Percentiles rank a stretch among this genome's conserved stretches.
phyloP scores from a whole-genome alignment of 2,888 invertebrate species.

The Mimumesa dahlbomi region DNA sequence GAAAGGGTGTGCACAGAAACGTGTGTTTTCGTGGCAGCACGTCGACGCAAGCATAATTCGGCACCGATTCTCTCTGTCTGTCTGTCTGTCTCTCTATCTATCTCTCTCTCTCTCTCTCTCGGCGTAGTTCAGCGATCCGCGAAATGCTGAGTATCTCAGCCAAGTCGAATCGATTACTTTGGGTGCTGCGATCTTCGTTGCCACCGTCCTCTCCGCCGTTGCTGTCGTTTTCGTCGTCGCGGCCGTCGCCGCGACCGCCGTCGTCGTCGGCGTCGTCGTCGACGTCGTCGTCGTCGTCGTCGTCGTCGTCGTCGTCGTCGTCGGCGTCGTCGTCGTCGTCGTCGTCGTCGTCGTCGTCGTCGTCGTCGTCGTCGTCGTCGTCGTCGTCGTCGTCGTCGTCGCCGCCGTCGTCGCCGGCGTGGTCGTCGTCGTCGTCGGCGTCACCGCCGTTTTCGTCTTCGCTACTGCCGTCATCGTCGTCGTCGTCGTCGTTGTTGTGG shows the following conservation, averaged over 20 bases:
- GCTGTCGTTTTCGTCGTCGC: slow-evolving; percentile 38
- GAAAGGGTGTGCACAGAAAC: no score
- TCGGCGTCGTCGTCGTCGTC: slow-evolving; percentile 28
- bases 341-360: slow-evolving; percentile 23
- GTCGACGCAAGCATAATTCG: no score
- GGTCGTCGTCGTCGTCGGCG: slow-evolving; percentile 33
- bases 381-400: slow-evolving; percentile 24
- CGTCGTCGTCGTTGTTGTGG: slow-evolving; percentile 21
- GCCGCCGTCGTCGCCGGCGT: slow-evolving; percentile 35
- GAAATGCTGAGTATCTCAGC: slow-evolving; percentile 76
- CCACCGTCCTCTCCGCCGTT: slow-evolving; percentile 23
- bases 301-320: slow-evolving; percentile 37
- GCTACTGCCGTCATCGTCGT: slow-evolving; percentile 5
- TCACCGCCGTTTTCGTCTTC: slow-evolving; percentile 20
- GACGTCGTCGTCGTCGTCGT: slow-evolving; percentile 13
- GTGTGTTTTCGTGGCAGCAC: no score
- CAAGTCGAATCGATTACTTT: slow-evolving; percentile 65
- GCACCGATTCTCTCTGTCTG: no score
- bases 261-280: slow-evolving; percentile 17
- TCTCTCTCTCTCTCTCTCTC: not conserved
- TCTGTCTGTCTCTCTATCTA: no score
- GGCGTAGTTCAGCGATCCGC: slow-evolving; percentile 45
- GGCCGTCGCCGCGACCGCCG: slow-evolving; percentile 31
- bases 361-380: slow-evolving; percentile 38
- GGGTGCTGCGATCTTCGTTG: slow-evolving; percentile 70